Conservation (phyloP, 2,888 invertebrate genomes). For the Drosophila quasianomalipes region DNA sequence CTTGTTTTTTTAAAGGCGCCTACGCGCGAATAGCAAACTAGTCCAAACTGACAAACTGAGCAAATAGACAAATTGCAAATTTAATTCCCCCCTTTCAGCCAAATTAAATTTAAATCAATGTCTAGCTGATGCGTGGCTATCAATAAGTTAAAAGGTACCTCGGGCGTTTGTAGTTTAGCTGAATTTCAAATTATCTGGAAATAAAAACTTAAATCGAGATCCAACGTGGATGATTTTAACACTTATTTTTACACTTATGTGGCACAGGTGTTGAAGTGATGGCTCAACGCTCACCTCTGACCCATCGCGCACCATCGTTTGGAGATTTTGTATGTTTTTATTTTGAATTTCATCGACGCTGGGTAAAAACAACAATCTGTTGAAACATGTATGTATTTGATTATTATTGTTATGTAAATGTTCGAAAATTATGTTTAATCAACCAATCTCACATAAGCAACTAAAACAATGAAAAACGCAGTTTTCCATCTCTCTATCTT, state of each 20-base stretch:
- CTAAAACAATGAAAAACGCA: constrained; percentile 11
- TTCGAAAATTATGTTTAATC: constrained; percentile 35
- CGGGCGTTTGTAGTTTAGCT: constrained; percentile 22
- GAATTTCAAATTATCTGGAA: constrained; percentile 5
- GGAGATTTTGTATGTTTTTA: constrained; percentile 23
- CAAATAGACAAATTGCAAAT: constrained; percentile 15
- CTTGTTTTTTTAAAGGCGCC: constrained; percentile 52
- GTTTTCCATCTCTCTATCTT: neutral
- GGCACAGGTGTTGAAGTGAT: constrained; percentile 52
- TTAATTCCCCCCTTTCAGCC: constrained; percentile 27
- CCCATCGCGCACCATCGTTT: constrained; percentile 37
- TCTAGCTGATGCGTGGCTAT: constrained; percentile 37
- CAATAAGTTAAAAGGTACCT: constrained; percentile 20
- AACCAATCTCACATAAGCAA: constrained; percentile 15
- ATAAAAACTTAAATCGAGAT: constrained; percentile 4
- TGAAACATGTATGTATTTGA: constrained; percentile 28
- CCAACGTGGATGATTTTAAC: neutral
- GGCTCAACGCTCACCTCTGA: constrained; percentile 58
- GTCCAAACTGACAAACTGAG: constrained; percentile 23
- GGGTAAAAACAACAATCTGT: constrained; percentile 41
- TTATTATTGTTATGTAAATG: constrained; percentile 32
- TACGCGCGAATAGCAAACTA: constrained; percentile 42
- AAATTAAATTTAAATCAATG: constrained; percentile 23
- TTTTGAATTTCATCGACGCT: constrained; percentile 37
- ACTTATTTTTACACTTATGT: constrained; percentile 12